Evolutionary conservation across 2,797 vertebrate species (phyloP).

Genomic region (Pantherophis alleghaniensis): DNA sequence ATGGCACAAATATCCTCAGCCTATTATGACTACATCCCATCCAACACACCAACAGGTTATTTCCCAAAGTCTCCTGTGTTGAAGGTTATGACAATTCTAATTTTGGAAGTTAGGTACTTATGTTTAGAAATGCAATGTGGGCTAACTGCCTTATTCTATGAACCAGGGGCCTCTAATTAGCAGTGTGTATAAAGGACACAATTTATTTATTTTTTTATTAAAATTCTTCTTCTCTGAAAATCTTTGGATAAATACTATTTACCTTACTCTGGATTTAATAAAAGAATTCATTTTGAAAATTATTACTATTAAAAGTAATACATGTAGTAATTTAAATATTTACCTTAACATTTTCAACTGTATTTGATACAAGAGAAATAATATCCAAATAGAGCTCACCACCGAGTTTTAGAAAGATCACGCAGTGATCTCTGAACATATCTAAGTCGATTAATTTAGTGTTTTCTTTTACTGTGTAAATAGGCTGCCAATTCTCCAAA

Average conservation of each 20-base stretch:
- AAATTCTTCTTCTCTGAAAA: background rate
- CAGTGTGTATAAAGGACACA: background rate
- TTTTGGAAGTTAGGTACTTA: background rate
- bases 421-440: conserved; percentile 83
- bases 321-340: conserved; percentile 34
- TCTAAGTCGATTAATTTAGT: conserved; percentile 87
- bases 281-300: conserved; percentile 8
- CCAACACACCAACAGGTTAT: background rate
- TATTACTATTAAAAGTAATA: conserved; percentile 10
- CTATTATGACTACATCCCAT: background rate
- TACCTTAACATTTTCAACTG: conserved; percentile 79
- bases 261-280: background rate
- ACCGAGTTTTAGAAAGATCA: conserved; percentile 77
- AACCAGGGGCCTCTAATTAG: background rate
- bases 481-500: conserved; percentile 80
- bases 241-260: background rate
- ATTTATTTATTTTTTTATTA: background rate
- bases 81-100: background rate
- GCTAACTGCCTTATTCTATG: background rate
- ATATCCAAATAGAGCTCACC: conserved; percentile 77
- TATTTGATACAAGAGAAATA: conserved; percentile 75
- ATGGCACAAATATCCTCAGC: background rate
- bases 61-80: background rate
- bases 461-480: conserved; percentile 76
- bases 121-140: background rate